phyloP scores from a whole-genome alignment of 2,113 vertebrate species.

The Trematomus loennbergii region DNA sequence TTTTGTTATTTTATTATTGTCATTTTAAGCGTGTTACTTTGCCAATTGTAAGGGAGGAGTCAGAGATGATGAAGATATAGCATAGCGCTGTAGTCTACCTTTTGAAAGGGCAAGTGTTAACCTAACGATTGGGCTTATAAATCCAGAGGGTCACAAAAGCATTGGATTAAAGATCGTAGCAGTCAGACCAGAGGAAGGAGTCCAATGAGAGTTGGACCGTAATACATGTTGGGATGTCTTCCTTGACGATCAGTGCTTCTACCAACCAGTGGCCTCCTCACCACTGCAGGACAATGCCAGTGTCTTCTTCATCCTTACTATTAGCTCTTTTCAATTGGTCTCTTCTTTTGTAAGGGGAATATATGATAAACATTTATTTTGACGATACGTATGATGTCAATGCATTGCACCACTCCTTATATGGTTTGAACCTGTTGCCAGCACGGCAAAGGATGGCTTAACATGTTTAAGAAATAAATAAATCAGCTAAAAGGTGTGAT shows the following conservation, averaged over 20 bases:
- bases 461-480: conserved; percentile 92
- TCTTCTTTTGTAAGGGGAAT: conserved; percentile 69
- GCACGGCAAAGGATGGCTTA: conserved; percentile 91
- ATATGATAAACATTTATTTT: conserved; percentile 71
- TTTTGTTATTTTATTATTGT: conserved; percentile 72
- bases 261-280: conserved; percentile 47
- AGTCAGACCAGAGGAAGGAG: conserved; percentile 9
- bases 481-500: conserved; percentile 89
- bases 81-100: conserved; percentile 18
- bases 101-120: conserved; percentile 24
- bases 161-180: conserved; percentile 11
- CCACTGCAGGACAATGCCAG: conserved; percentile 63
- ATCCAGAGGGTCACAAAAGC: conserved; percentile 10
- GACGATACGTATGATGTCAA: conserved; percentile 81
- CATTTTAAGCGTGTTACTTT: conserved; percentile 67
- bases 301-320: conserved; percentile 61
- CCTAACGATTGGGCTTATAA: neutral
- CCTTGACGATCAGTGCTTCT: conserved; percentile 66
- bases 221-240: conserved; percentile 71
- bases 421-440: conserved; percentile 91
- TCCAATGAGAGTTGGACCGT: conserved; percentile 36
- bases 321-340: conserved; percentile 63
- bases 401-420: conserved; percentile 78
- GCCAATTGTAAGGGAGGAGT: conserved; percentile 56
- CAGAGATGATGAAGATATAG: conserved; percentile 51